These are phyloP conservation scores for Philypnodon macrostomus DNA, from an alignment of 2,797 vertebrate genomes.

Conservation along the genomic window DNA sequence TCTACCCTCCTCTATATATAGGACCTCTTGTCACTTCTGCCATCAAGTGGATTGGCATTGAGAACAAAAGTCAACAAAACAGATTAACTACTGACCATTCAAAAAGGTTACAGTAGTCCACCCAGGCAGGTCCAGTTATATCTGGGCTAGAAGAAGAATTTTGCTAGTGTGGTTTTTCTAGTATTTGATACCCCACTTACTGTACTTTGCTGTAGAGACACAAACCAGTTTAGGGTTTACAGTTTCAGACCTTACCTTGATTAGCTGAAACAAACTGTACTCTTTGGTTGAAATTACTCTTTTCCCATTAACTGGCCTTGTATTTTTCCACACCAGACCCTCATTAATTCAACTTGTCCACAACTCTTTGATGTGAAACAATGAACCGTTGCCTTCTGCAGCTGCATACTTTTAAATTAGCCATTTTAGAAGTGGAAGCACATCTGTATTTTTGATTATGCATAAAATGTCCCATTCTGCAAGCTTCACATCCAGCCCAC, in stretches of 20 bases:
- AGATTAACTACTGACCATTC: no score
- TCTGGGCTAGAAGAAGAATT: no score
- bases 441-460: slow-evolving; percentile 50
- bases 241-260: slow-evolving; percentile 2
- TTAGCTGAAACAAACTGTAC: slow-evolving; percentile 3
- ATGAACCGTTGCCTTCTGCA: slow-evolving; percentile 22
- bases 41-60: no score
- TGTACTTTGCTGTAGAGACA: not conserved
- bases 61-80: no score
- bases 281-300: not conserved
- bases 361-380: slow-evolving; percentile 47
- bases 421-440: slow-evolving; percentile 27
- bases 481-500: slow-evolving; percentile 14
- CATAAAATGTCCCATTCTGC: slow-evolving; percentile 28
- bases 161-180: no score
- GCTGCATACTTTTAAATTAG: slow-evolving; percentile 28
- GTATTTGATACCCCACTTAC: no score
- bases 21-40: no score
- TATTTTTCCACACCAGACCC: slow-evolving; percentile 33
- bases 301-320: slow-evolving; percentile 26
- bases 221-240: not conserved
- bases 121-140: no score
- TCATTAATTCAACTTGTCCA: slow-evolving; percentile 40
- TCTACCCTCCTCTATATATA: no score
- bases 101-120: no score